Conservation (phyloP, 2,113 vertebrate species). For the Anoplopoma fimbria region DNA sequence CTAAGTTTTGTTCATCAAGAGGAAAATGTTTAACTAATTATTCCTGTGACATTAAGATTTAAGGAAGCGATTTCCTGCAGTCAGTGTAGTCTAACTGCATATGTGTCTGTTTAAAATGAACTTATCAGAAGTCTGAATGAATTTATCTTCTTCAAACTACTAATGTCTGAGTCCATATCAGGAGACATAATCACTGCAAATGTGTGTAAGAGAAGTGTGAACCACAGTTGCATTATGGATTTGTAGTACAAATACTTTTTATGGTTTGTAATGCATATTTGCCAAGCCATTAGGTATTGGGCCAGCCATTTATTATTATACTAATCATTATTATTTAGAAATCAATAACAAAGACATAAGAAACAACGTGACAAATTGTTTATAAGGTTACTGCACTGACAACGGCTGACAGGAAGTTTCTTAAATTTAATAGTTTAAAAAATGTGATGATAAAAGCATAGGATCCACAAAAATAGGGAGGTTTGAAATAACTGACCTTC, state of each 20-base stretch:
- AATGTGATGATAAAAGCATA: neutral
- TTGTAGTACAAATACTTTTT: neutral
- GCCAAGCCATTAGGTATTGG: neutral
- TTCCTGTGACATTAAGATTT: neutral
- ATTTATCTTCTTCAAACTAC: neutral
- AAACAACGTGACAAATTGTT: neutral
- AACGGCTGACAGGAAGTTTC: neutral
- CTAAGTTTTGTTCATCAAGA: neutral
- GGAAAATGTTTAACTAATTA: neutral
- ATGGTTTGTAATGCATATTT: neutral
- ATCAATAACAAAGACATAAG: neutral
- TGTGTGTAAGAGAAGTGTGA: neutral
- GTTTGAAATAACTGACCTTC: slow-evolving; percentile 3
- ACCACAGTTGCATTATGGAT: neutral
- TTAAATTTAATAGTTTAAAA: neutral
- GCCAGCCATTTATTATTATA: too few relatives aligned
- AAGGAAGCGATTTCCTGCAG: neutral
- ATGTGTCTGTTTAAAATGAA: neutral
- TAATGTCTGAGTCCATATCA: neutral
- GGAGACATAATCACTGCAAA: neutral
- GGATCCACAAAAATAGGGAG: neutral
- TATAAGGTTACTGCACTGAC: neutral
- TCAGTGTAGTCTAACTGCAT: neutral
- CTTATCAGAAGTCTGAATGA: neutral
- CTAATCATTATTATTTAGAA: neutral